Conservation (phyloP, 2,797 vertebrate species). For the Setipinna tenuifilis region DNA sequence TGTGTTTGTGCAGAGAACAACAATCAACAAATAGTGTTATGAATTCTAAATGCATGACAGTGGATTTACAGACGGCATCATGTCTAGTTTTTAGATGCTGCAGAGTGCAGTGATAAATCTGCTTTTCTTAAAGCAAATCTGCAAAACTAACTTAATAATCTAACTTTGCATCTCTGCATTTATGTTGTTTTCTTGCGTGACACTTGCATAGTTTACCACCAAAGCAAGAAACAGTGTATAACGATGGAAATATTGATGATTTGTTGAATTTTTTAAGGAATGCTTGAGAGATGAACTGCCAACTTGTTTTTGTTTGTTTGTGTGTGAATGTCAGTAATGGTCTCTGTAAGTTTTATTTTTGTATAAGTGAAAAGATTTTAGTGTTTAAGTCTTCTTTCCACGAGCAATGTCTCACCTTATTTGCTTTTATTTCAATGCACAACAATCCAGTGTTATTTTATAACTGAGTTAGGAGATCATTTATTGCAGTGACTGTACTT, state of each 20-base stretch:
- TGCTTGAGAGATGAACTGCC: background rate
- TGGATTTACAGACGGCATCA: background rate
- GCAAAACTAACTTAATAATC: background rate
- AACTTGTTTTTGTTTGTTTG: background rate
- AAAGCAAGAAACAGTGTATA: constrained; percentile 39
- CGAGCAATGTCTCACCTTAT: constrained; percentile 27
- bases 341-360: background rate
- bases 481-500: background rate
- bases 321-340: background rate
- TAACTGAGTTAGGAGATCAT: background rate
- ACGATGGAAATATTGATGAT: constrained; percentile 4
- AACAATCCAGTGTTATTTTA: background rate
- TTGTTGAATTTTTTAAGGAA: constrained; percentile 29
- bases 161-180: background rate
- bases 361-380: background rate
- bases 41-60: background rate
- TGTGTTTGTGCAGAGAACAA: background rate
- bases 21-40: background rate
- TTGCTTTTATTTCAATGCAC: background rate
- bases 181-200: background rate
- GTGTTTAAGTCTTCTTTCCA: too few species aligned
- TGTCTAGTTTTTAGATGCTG: background rate
- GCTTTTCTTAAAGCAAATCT: background rate
- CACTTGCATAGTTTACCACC: constrained; percentile 37
- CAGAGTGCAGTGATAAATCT: background rate